A percentile compares a stretch with the other conserved stretches of the same genome.
Evolutionary conservation across 2,888 invertebrate species (phyloP).

Genomic region (Aproaerema taeniolella): DNA sequence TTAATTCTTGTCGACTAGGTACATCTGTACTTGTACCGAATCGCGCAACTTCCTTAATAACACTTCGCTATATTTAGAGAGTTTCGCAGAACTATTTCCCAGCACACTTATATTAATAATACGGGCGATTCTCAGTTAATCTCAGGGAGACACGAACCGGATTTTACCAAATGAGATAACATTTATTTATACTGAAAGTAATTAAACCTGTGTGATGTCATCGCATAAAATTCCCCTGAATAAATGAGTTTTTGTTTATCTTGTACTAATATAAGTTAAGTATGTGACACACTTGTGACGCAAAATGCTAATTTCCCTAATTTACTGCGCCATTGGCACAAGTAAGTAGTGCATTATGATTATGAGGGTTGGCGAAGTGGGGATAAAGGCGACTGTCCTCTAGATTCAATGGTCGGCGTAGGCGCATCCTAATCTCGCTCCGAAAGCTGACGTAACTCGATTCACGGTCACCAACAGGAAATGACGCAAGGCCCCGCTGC

Average conservation of each 20-base stretch:
- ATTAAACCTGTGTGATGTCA: constrained; percentile 38
- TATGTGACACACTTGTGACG: not conserved
- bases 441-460: constrained; percentile 66
- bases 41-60: no score
- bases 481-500: constrained; percentile 66
- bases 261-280: constrained; percentile 14
- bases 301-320: constrained; percentile 4
- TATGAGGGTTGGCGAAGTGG: constrained; percentile 3
- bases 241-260: constrained; percentile 28
- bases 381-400: constrained; percentile 41
- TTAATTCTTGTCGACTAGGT: no score
- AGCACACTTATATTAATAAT: no score
- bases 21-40: no score
- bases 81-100: no score
- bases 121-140: no score
- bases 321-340: constrained; percentile 1
- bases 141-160: no score
- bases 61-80: no score
- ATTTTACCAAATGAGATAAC: constrained; percentile 23
- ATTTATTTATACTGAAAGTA: constrained; percentile 30
- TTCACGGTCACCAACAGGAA: constrained; percentile 74
- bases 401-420: constrained; percentile 33
- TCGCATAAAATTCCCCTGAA: constrained; percentile 29
- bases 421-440: constrained; percentile 58
- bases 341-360: constrained; percentile 1